phyloP scores from a whole-genome alignment of 2,888 invertebrate genomes.

The Prenolepis imparis region DNA sequence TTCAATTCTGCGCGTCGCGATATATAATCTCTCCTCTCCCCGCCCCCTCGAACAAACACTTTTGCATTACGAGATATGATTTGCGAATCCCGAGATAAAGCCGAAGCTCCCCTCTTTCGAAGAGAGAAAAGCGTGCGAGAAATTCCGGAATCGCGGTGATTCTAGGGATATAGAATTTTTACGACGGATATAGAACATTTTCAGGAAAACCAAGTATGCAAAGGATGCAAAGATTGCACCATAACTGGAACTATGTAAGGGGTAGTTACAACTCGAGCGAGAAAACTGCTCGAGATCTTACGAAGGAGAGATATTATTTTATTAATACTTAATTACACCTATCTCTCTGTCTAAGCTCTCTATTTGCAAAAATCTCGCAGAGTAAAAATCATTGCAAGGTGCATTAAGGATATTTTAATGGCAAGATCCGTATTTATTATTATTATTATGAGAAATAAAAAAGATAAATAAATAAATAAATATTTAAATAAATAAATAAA shows the following conservation, averaged over 20 bases:
- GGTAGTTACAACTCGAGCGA: neutral
- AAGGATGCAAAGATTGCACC: neutral
- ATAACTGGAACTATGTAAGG: neutral
- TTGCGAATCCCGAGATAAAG: conserved; percentile 37
- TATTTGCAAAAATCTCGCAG: too few relatives aligned
- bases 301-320: neutral
- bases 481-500: too few relatives aligned
- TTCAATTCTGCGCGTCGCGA: conserved; percentile 47
- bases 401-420: conserved; percentile 1
- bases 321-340: conserved; percentile 4
- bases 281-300: neutral
- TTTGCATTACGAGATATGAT: conserved; percentile 50
- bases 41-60: conserved; percentile 29
- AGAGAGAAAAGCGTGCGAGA: neutral
- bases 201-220: neutral
- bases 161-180: conserved; percentile 19
- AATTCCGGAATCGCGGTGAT: conserved; percentile 28
- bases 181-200: neutral
- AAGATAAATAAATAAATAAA: too few relatives aligned
- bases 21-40: conserved; percentile 38
- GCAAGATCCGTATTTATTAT: neutral
- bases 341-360: neutral
- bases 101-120: neutral
- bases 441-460: neutral
- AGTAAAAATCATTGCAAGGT: neutral